These are phyloP conservation scores for Julus scandinavius DNA, from an alignment of 2,888 invertebrate species.

Conservation along the genomic window DNA sequence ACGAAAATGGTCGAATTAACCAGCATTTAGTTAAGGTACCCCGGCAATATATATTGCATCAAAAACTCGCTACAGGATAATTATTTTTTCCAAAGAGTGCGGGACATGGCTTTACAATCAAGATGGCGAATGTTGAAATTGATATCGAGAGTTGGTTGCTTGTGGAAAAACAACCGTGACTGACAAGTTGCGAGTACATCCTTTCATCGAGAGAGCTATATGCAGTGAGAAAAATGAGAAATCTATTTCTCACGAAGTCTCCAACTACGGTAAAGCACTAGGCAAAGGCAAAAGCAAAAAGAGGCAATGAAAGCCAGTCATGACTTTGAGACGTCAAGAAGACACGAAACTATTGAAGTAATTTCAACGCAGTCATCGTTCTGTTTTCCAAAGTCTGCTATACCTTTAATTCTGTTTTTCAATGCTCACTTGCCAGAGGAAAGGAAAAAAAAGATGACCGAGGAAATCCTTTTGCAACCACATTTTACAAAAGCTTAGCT, in stretches of 20 bases:
- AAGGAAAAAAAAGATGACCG: neutral
- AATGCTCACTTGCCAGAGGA: neutral
- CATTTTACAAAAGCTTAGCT: neutral
- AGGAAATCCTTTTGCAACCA: neutral
- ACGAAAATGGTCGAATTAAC: neutral
- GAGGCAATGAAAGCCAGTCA: constrained; percentile 17
- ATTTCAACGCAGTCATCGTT: constrained; percentile 33
- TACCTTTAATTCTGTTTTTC: neutral
- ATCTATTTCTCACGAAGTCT: constrained; percentile 44
- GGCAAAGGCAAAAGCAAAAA: neutral
- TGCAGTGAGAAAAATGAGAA: constrained; percentile 44
- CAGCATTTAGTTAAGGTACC: neutral
- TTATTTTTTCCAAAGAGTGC: neutral
- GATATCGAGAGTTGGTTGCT: neutral
- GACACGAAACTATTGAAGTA: neutral
- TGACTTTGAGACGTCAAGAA: neutral
- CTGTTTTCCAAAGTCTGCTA: neutral
- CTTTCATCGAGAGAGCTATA: constrained; percentile 20
- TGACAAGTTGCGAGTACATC: constrained; percentile 36
- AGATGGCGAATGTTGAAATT: neutral
- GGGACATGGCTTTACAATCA: neutral
- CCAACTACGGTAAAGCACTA: neutral
- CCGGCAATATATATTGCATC: neutral
- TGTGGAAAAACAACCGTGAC: constrained; percentile 42
- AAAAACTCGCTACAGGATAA: neutral